Evolutionary conservation across 2,888 invertebrate species (phyloP).

Genomic region (Odontomyia ornata): DNA sequence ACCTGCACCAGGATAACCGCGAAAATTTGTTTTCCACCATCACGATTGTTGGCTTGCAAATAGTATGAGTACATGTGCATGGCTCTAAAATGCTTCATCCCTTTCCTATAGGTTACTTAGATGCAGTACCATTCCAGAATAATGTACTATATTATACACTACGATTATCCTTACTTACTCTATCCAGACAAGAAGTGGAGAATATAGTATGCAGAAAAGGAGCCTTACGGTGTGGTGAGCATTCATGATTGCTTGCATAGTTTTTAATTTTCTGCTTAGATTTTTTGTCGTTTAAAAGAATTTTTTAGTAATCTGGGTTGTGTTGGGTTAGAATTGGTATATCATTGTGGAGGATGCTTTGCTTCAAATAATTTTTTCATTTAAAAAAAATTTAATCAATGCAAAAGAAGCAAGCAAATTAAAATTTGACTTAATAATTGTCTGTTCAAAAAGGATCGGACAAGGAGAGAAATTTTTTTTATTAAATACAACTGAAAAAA

Average conservation of each 20-base stretch:
- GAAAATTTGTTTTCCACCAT: conserved; percentile 32
- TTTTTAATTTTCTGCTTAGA: conserved; percentile 38
- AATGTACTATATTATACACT: conserved; percentile 1
- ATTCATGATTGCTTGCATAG: conserved; percentile 5
- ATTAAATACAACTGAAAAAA: no score
- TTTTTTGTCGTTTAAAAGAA: no score
- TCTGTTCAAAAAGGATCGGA: no score
- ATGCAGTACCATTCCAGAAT: conserved; percentile 33
- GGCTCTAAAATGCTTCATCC: no score
- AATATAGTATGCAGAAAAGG: not conserved
- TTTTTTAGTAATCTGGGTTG: no score
- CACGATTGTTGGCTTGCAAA: not conserved
- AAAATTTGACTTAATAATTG: no score
- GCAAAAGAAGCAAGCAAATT: no score
- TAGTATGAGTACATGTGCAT: not conserved
- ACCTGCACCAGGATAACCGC: conserved; percentile 32
- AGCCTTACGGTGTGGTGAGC: not conserved
- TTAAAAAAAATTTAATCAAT: no score
- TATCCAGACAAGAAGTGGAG: not conserved
- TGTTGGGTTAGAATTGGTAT: no score
- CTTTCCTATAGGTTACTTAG: conserved; percentile 5
- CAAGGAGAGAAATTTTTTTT: no score
- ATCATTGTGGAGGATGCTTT: no score
- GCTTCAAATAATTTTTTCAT: no score
- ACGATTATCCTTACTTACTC: not conserved